These are phyloP conservation scores for Andrena minutula DNA, from an alignment of 2,888 invertebrate species.

Conservation along the genomic window DNA sequence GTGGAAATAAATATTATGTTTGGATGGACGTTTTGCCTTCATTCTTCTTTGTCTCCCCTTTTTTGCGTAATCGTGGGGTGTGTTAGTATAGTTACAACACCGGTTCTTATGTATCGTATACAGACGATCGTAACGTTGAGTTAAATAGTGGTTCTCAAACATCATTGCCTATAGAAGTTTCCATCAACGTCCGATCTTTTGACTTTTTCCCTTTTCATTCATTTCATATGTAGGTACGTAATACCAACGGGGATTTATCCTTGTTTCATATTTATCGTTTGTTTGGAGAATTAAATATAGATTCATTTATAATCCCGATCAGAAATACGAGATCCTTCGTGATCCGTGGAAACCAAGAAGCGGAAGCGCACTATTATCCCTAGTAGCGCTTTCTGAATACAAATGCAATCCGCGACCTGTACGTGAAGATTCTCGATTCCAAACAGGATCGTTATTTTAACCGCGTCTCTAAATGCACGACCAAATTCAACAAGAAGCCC, in stretches of 20 bases:
- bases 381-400: conserved; percentile 52
- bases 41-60: not conserved
- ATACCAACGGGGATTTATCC: not conserved
- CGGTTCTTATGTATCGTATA: conserved; percentile 7
- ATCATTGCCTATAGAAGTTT: not conserved
- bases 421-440: conserved; percentile 30
- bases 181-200: not conserved
- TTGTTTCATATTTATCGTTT: not conserved
- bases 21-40: conserved; percentile 13
- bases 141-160: conserved; percentile 53
- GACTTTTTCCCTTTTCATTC: not conserved
- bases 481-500: not conserved
- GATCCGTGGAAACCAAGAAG: conserved; percentile 45
- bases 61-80: conserved; percentile 30
- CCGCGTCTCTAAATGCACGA: not conserved
- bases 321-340: conserved; percentile 27
- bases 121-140: conserved; percentile 20
- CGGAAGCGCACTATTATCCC: conserved; percentile 54
- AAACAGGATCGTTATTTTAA: conserved; percentile 37
- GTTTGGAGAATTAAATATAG: not conserved
- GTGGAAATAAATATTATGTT: conserved; percentile 20
- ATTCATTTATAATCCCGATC: not conserved
- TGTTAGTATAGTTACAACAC: conserved; percentile 20
- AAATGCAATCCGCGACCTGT: conserved; percentile 36
- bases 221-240: not conserved